Evolutionary conservation across 37 sponge, comb jelly and placozoan genomes (phyloP).

Genomic region (Chondrosia reniformis): DNA sequence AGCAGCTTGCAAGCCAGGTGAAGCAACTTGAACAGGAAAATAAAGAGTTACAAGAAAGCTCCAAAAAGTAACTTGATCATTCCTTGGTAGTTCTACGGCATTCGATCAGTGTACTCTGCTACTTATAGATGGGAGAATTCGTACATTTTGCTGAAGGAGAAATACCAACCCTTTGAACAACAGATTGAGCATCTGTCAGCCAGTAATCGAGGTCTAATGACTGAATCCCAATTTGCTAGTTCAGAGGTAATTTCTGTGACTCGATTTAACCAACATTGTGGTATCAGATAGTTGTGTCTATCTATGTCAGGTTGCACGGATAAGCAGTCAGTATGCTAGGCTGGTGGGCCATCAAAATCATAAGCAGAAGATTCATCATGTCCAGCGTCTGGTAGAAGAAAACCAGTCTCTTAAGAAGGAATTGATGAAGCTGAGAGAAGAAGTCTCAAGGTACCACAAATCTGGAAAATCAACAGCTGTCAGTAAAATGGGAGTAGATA

Average conservation of each 20-base stretch:
- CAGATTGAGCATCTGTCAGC: conserved; percentile 61
- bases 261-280: background rate
- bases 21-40: background rate
- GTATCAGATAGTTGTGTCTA: background rate
- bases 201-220: conserved; percentile 37
- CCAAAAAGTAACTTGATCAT: background rate
- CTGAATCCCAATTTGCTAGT: conserved; percentile 53
- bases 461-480: too few species aligned
- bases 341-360: conserved; percentile 77
- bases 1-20: background rate
- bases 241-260: conserved; percentile 37
- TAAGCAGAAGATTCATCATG: conserved; percentile 72
- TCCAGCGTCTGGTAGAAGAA: conserved; percentile 40
- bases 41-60: background rate
- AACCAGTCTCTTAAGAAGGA: conserved; percentile 9
- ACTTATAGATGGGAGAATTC: background rate
- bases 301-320: background rate
- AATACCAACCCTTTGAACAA: conserved; percentile 39
- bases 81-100: background rate
- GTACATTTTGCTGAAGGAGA: conserved; percentile 32
- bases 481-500: too few species aligned
- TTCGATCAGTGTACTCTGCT: background rate
- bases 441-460: too few species aligned
- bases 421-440: too few species aligned
- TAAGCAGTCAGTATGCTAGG: background rate